These are phyloP conservation scores for Laothoe populi DNA, from an alignment of 2,888 invertebrate species.

Conservation along the genomic window DNA sequence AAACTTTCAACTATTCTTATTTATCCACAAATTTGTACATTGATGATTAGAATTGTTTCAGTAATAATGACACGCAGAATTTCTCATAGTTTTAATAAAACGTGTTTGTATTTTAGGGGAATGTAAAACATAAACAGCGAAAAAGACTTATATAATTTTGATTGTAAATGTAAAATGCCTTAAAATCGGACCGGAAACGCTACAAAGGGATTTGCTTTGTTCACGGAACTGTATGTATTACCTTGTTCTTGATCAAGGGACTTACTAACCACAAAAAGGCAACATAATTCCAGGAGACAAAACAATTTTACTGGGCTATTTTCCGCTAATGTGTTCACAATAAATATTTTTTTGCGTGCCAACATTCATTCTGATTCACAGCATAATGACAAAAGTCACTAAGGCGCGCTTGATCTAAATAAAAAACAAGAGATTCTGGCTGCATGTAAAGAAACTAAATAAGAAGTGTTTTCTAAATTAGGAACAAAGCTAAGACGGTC, in stretches of 20 bases:
- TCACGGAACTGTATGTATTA: constrained; percentile 6
- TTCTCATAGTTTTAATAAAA: too few species aligned
- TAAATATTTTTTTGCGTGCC: constrained; percentile 13
- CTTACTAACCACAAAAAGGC: not conserved
- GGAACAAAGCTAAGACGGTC: constrained; percentile 16
- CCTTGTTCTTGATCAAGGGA: not conserved
- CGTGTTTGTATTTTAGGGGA: not conserved
- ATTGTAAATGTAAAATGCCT: not conserved
- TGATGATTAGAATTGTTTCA: not conserved
- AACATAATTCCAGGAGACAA: not conserved
- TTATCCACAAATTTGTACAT: not conserved
- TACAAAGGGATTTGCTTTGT: not conserved
- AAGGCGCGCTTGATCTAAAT: constrained; percentile 10
- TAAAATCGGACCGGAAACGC: not conserved
- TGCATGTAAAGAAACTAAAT: constrained; percentile 22
- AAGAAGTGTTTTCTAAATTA: constrained; percentile 8
- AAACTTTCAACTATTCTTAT: not conserved
- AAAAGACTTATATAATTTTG: not conserved
- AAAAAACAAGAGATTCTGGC: constrained; percentile 13
- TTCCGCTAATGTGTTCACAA: constrained; percentile 11
- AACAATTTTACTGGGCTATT: not conserved
- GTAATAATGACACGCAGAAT: not conserved
- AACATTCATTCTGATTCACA: constrained; percentile 12
- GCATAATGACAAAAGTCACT: constrained; percentile 13
- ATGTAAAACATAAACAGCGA: not conserved